Evolutionary conservation across 2,888 invertebrate species (phyloP).

Genomic region (Aphodius sticticus): DNA sequence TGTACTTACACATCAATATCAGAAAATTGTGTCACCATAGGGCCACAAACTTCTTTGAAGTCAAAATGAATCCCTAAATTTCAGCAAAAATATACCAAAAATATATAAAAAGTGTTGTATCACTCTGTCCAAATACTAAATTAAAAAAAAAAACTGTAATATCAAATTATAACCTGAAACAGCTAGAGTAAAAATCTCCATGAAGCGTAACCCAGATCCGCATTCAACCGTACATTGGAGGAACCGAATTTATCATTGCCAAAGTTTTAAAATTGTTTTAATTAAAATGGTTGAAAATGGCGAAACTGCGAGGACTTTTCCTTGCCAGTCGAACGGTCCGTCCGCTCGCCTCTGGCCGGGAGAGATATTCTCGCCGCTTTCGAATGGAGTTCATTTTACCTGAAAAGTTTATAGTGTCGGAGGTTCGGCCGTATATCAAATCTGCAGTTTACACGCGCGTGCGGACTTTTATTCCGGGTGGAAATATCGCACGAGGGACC

Average conservation of each 20-base stretch:
- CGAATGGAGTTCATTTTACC: not conserved
- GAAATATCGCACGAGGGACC: conserved; percentile 4
- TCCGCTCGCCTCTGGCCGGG: not conserved
- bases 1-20: no score
- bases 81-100: no score
- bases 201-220: not conserved
- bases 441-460: conserved; percentile 4
- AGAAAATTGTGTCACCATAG: no score
- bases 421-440: conserved; percentile 4
- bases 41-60: no score
- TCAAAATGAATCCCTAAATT: no score
- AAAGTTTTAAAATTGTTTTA: conserved; percentile 4
- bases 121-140: no score
- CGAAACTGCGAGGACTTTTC: not conserved
- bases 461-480: not conserved
- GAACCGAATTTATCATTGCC: not conserved
- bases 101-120: no score
- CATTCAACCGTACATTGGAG: not conserved
- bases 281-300: not conserved
- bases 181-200: not conserved
- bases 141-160: no score
- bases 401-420: not conserved
- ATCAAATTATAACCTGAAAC: no score
- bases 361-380: not conserved
- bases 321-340: not conserved